Evolutionary conservation across 2,888 invertebrate species (phyloP), one percentile per base, ranked within the genome.

Genomic region (Halictus quadricinctus): DNA sequence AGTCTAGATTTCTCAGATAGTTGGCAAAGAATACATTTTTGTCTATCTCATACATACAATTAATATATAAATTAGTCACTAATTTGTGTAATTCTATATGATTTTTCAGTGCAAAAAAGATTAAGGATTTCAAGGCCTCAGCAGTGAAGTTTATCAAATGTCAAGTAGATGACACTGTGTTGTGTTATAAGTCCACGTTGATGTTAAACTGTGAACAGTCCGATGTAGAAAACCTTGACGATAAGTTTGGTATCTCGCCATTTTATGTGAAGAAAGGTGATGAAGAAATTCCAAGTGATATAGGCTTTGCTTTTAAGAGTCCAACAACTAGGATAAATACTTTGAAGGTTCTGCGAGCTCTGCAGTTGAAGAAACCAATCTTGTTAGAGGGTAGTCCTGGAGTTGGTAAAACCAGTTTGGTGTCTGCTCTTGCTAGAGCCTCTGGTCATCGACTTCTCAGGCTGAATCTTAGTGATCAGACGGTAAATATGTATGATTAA

Each of bases 391-490:
- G 98, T 3, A 98, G 98, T 91, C 99, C 99, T 5, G 99, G 99
- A 3, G 99, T 99, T 36, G 99, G 99, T 5, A 99, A 99, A 95
- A 99, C 99, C 0, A 99, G 99, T 90, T 95, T 99, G 80, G 98
- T 99, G 2, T 97, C 97, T 79, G 98, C 98, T 46, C 95, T 99
- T 66, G 99, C 99, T 0, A 97, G 96, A 92, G 96, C 96, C 13
- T 96, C 98, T 3, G 98, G 98, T 2, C 97, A 98, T 94, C 96
- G 96, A 92, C 96, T 99, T 54, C 97, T 98, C 21, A 96, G 99
- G 72, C 98, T 99, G 83, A 99, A 99, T 95, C 96, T 99, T 74
- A 99, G 99, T 76, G 99, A 99, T 93, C 99, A 99, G 95, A 99
- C 99, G 60, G 98, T 98, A 95, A 95, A 96, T 95, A 87, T 66